phyloP scores from a whole-genome alignment of 2,797 vertebrate genomes.

The Labeo calbasu region DNA sequence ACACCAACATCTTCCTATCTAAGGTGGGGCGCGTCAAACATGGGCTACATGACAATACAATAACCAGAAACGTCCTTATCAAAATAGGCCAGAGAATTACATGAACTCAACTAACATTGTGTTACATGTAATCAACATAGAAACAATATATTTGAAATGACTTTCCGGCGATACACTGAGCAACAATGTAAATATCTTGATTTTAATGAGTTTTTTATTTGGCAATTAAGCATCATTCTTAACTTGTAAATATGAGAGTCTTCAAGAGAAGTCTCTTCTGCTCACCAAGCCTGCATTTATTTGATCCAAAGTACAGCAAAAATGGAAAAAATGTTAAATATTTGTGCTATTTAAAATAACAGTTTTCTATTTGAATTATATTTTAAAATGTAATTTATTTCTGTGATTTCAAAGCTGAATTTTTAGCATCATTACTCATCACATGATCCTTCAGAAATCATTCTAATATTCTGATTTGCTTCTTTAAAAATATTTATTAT shows the following conservation, averaged over 20 bases:
- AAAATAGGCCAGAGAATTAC: slow-evolving; percentile 60
- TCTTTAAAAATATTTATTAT: no score
- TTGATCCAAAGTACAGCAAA: no score
- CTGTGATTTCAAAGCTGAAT: no score
- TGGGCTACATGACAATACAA: slow-evolving; percentile 56
- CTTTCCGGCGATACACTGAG: not conserved
- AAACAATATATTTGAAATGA: not conserved
- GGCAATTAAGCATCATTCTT: not conserved
- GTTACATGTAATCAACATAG: not conserved
- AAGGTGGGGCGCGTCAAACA: slow-evolving; percentile 54
- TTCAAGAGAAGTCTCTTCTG: not conserved
- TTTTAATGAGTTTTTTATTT: not conserved
- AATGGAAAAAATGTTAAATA: no score
- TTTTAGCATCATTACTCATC: no score
- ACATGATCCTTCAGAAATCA: no score
- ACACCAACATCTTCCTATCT: slow-evolving; percentile 65
- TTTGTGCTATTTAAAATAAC: no score
- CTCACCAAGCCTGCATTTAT: no score
- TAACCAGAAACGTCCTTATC: slow-evolving; percentile 64
- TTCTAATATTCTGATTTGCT: no score
- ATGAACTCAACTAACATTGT: slow-evolving; percentile 18
- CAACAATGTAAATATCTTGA: not conserved
- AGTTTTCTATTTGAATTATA: no score
- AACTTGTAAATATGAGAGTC: not conserved
- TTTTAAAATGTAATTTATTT: no score